These are phyloP conservation scores for Nipponacmea schrenckii DNA, from an alignment of 2,888 invertebrate species.

Conservation along the genomic window DNA sequence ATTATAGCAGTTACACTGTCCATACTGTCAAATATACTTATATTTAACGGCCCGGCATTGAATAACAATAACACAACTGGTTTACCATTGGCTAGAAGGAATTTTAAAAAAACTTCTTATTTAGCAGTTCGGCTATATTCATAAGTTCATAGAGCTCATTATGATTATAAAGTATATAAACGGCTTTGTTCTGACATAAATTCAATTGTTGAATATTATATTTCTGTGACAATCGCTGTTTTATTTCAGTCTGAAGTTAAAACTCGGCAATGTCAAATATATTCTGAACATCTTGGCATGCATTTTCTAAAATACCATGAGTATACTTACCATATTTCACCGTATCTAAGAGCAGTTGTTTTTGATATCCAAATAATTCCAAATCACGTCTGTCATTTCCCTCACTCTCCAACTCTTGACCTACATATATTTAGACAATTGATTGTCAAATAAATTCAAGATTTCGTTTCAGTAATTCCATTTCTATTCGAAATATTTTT, in stretches of 20 bases:
- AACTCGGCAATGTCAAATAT: too few species aligned
- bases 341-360: slow-evolving; percentile 49
- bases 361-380: slow-evolving; percentile 55
- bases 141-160: not conserved
- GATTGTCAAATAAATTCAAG: too few species aligned
- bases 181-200: too few species aligned
- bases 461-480: too few species aligned
- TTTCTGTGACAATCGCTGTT: too few species aligned
- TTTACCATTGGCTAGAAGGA: not conserved
- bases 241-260: too few species aligned
- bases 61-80: slow-evolving; percentile 44
- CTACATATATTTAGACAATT: slow-evolving; percentile 26
- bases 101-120: not conserved
- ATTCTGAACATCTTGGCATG: too few species aligned
- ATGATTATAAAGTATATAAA: too few species aligned
- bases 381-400: slow-evolving; percentile 51
- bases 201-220: too few species aligned
- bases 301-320: too few species aligned
- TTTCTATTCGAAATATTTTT: too few species aligned
- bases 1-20: slow-evolving; percentile 46
- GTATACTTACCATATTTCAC: slow-evolving; percentile 20
- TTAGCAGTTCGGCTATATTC: not conserved
- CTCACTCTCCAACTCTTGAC: slow-evolving; percentile 54
- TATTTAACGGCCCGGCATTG: slow-evolving; percentile 58
- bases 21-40: slow-evolving; percentile 43